Base-by-base conservation (phyloP, 1,140 invertebrate genomes). In the Drosophila pallidifrons region DNA sequence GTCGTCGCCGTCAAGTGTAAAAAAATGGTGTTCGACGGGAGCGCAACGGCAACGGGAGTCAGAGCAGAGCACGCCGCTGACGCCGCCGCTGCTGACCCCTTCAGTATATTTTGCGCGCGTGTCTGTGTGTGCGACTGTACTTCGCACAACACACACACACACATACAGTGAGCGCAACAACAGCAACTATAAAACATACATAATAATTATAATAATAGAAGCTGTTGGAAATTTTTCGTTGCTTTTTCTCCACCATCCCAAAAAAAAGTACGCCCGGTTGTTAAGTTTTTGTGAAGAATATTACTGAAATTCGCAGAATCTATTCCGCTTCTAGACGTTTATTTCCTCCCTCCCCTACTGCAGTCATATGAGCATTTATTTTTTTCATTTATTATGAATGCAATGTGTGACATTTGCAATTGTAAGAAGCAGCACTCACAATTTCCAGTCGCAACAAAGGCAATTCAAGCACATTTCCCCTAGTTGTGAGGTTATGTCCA, bases 91-190 rank as follows among this genome's bases (percentile, higher is more conserved):
- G 69, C 71, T 75, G 70, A 89, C 83, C 83, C 83, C 85, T 87
- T 90, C 77, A 77, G 74, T 81, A 63, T 38, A 38, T 38, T 89
- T 79, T 81, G 80, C 68, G 68, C 85, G 79, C 82, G 73, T 83
- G 68, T 77, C 71, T 87, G 66, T 71, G 66, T 71, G 82, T 79
- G 83, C 77, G 88, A 91, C 87, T 91, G 87, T 91, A 91, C 87
- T 74, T 91, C 60, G 67, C 32, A 66, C 66, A 65, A 35, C 45
- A 38, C 35, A 38, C 35, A 10, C 35, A 10, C 35, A 38, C 35
- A 38, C 5, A 32, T 32, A 32, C 5, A 32, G 8, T 10, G 7
- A 59, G 63, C 51, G 30, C 35, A 15, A 10, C 35, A 38, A 38
- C 6, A 80, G 43, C 59, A 71, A 69, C 72, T 59, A 25, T 25